A percentile compares a stretch with the other conserved stretches of the same genome.
Conservation (phyloP, 2,797 vertebrate genomes). For the Mus minutoides region DNA sequence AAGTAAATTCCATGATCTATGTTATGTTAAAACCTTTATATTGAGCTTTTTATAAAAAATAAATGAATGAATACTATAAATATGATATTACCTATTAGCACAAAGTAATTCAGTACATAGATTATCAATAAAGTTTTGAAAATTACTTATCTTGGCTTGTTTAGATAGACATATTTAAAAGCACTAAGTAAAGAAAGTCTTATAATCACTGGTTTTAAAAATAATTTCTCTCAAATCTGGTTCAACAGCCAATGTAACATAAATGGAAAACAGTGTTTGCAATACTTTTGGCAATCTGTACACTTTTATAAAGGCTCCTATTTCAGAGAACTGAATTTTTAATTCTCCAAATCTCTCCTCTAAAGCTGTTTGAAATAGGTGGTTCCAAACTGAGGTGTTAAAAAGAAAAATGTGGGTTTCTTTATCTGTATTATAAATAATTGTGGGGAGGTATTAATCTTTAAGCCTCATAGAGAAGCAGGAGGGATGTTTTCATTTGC, state of each 20-base stretch:
- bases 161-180: neutral
- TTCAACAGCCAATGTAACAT: constrained; percentile 76
- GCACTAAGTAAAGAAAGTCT: constrained; percentile 50
- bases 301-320: constrained; percentile 78
- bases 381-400: constrained; percentile 76
- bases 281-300: constrained; percentile 80
- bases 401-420: constrained; percentile 70
- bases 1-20: constrained; percentile 59
- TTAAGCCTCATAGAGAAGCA: constrained; percentile 76
- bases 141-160: constrained; percentile 35
- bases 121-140: constrained; percentile 72
- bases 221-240: constrained; percentile 56
- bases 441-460: constrained; percentile 48
- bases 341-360: constrained; percentile 80
- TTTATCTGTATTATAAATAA: constrained; percentile 80
- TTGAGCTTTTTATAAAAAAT: constrained; percentile 65
- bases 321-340: constrained; percentile 80
- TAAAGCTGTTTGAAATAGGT: constrained; percentile 83
- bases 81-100: constrained; percentile 38
- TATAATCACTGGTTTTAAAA: constrained; percentile 68
- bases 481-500: constrained; percentile 49
- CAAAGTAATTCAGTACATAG: neutral
- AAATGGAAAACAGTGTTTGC: constrained; percentile 75
- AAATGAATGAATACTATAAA: constrained; percentile 73
- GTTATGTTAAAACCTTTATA: constrained; percentile 65